Evolutionary conservation across 2,797 vertebrate species (phyloP), one percentile per base, ranked within the genome.

Genomic region (Dryobates pubescens): DNA sequence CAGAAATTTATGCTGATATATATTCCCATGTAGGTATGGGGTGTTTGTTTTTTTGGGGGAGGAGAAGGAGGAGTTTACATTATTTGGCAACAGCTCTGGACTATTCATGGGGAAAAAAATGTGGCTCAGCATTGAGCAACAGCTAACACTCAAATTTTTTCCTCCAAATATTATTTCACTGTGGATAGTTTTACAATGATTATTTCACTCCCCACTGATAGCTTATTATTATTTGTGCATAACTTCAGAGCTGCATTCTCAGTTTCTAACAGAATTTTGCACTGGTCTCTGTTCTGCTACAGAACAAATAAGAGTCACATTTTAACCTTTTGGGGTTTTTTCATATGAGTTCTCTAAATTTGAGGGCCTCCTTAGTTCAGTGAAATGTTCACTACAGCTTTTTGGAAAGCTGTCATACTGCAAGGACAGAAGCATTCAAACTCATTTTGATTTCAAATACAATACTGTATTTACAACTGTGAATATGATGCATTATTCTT

Each of bases 251-350:
- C 22, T 81, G 49, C 12, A 26, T 53, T 75, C 56, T 72, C 36
- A 27, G 26, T 62, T 80, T 87, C 17, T 22, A 67, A 43, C 15
- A 75, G 65, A 90, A 83, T 78, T 93, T 85, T 63, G 22, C 17
- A 22, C 7, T 43, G 6, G 43, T 69, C 26, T 77, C n/a, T 29
- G 29, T 14, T 78, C 34, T 86, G n/a, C 41, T 41, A 32, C 54
- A 70, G 26, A 81, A 26, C 4, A 86, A 90, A 72, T 9, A 69
- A 69, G 58, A 90, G 32, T 10, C 24, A 59, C 5, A 1, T 41
- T 49, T 10, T 24, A 18, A 19, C 41, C 41, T 43, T 62, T 51
- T 38, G 8, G 6, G 18, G 57, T 45, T 47, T 47, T 49, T 34
- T 5, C 5, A 10, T 8, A 24, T 36, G 14, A 70, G 26, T 32